phyloP scores from a whole-genome alignment of 2,888 invertebrate species.

The Pecten maximus region DNA sequence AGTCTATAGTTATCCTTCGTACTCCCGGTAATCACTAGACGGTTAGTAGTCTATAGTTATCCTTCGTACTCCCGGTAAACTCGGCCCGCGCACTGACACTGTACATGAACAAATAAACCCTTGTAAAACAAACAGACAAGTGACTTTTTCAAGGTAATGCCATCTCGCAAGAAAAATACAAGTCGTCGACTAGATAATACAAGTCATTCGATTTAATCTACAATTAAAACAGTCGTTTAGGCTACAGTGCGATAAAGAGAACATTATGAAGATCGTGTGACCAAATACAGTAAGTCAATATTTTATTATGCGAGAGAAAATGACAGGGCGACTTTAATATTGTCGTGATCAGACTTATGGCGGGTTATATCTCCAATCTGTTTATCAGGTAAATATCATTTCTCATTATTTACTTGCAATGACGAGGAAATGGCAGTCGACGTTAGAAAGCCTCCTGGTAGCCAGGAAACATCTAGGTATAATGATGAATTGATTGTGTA shows the following conservation, averaged over 20 bases:
- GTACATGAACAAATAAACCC: background rate
- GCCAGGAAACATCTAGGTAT: background rate
- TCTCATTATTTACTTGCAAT: background rate
- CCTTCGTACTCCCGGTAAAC: too few species aligned
- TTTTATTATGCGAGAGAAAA: background rate
- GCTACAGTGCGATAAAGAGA: background rate
- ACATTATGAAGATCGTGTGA: background rate
- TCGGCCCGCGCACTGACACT: background rate
- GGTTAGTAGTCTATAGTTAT: too few species aligned
- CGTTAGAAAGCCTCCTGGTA: background rate
- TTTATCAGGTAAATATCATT: background rate
- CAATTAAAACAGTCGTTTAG: conserved; percentile 11
- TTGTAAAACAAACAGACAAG: background rate
- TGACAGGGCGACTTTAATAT: background rate
- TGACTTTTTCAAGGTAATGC: background rate
- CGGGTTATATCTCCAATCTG: background rate
- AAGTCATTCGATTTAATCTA: background rate
- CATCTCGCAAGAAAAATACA: background rate
- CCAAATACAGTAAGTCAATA: background rate
- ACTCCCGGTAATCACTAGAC: too few species aligned
- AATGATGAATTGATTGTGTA: background rate
- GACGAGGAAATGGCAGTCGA: background rate
- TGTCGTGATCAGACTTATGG: background rate
- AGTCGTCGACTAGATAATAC: background rate
- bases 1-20: too few species aligned